phyloP scores from a whole-genome alignment of 1,140 invertebrate species.

The Neoseiulus cucumeris region DNA sequence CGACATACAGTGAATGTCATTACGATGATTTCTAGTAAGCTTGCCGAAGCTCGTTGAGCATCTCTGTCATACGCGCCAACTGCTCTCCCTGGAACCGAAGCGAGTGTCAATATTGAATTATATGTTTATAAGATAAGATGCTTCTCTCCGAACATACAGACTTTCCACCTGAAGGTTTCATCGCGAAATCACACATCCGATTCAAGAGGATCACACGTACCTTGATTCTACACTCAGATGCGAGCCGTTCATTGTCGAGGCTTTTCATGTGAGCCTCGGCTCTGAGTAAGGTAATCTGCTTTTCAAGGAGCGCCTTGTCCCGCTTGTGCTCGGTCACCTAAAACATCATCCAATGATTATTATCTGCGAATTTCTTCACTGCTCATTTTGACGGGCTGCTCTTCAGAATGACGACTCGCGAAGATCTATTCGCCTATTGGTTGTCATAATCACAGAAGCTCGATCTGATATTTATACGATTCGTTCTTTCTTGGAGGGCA shows the following conservation, averaged over 20 bases:
- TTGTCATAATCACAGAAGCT: too few relatives aligned
- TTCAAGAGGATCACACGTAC: not conserved
- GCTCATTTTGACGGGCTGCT: too few relatives aligned
- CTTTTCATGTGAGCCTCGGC: constrained; percentile 7
- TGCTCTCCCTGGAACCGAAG: not conserved
- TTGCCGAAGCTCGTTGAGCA: constrained; percentile 9
- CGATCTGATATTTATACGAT: too few relatives aligned
- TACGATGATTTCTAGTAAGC: not conserved
- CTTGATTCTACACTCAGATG: not conserved
- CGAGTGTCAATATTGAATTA: not conserved
- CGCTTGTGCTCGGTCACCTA: constrained; percentile 11
- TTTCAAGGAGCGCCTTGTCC: not conserved
- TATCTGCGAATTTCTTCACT: too few relatives aligned
- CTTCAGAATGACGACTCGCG: too few relatives aligned
- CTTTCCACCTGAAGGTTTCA: not conserved
- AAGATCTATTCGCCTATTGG: too few relatives aligned
- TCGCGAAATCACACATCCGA: not conserved
- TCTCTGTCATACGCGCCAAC: constrained; percentile 8
- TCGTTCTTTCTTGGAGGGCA: too few relatives aligned
- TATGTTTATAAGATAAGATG: not conserved
- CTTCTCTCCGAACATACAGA: not conserved
- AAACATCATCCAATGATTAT: too few relatives aligned
- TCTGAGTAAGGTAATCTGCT: not conserved
- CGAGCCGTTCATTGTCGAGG: not conserved
- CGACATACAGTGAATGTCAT: not conserved